Evolutionary conservation across 1,140 invertebrate genomes (phyloP).

Genomic region (Dreissena rostriformis): DNA sequence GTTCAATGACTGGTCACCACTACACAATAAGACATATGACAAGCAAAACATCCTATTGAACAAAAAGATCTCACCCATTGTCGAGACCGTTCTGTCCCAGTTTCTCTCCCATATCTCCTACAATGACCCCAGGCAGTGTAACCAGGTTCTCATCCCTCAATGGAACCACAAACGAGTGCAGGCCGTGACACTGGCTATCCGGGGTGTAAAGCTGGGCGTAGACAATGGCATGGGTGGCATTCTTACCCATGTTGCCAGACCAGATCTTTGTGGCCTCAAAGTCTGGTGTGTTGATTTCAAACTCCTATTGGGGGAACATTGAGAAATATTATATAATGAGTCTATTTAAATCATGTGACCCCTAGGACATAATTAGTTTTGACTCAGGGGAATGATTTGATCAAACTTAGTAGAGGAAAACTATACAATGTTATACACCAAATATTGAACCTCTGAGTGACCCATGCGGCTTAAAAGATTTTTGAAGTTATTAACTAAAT

Average conservation of each 20-base stretch:
- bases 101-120: conserved; percentile 95
- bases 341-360: background rate
- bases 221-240: conserved; percentile 92
- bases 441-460: too few relatives aligned
- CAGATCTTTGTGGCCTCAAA: conserved; percentile 98
- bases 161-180: conserved; percentile 93
- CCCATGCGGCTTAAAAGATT: too few relatives aligned
- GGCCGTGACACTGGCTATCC: conserved; percentile 91
- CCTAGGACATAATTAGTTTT: too few relatives aligned
- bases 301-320: conserved; percentile 84
- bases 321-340: background rate
- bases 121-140: conserved; percentile 88
- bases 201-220: conserved; percentile 94
- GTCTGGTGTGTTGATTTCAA: conserved; percentile 95
- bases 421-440: too few relatives aligned
- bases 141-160: conserved; percentile 89
- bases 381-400: too few relatives aligned
- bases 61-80: conserved; percentile 86
- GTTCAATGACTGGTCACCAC: too few relatives aligned
- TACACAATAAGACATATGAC: too few relatives aligned
- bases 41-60: too few relatives aligned
- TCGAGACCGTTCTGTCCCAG: conserved; percentile 93
- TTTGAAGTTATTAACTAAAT: too few relatives aligned
- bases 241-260: conserved; percentile 88
- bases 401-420: too few relatives aligned